These are phyloP conservation scores for Osedax frankpressi DNA, from an alignment of 2,888 invertebrate genomes.

Conservation along the genomic window DNA sequence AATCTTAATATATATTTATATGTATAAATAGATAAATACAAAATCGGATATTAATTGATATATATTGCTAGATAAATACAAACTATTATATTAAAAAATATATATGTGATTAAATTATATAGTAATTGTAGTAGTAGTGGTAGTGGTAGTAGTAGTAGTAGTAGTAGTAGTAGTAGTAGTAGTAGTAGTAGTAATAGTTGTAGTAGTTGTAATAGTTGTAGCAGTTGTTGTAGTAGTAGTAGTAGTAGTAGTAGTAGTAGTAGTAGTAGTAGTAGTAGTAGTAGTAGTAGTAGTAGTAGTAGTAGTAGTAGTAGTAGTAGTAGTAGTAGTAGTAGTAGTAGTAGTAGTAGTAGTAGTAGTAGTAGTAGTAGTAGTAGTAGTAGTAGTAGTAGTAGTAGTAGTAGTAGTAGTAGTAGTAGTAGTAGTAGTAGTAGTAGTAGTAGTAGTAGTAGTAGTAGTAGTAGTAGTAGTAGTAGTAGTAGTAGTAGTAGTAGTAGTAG, in stretches of 20 bases:
- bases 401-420: slow-evolving; percentile 21
- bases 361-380: slow-evolving; percentile 9
- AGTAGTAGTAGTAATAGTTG: neutral
- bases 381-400: slow-evolving; percentile 6
- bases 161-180: slow-evolving; percentile 24
- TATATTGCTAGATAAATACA: too few species aligned
- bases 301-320: slow-evolving; percentile 8
- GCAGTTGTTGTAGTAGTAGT: neutral
- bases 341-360: slow-evolving; percentile 5
- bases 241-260: slow-evolving; percentile 2
- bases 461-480: slow-evolving; percentile 27
- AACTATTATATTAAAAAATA: too few species aligned
- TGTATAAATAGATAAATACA: too few species aligned
- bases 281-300: slow-evolving; percentile 5
- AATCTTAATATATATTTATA: too few species aligned
- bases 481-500: slow-evolving; percentile 31
- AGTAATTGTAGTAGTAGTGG: slow-evolving; percentile 27
- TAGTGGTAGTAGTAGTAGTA: slow-evolving; percentile 30
- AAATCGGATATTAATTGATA: too few species aligned
- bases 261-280: slow-evolving; percentile 4
- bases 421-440: slow-evolving; percentile 24
- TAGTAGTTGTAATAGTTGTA: neutral
- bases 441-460: slow-evolving; percentile 24
- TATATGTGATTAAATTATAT: too few species aligned
- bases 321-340: neutral